Percentiles rank a stretch among this genome's conserved stretches.
These are phyloP conservation scores for Alligator mississippiensis DNA, from an alignment of 2,113 vertebrate genomes.

Conservation along the genomic window DNA sequence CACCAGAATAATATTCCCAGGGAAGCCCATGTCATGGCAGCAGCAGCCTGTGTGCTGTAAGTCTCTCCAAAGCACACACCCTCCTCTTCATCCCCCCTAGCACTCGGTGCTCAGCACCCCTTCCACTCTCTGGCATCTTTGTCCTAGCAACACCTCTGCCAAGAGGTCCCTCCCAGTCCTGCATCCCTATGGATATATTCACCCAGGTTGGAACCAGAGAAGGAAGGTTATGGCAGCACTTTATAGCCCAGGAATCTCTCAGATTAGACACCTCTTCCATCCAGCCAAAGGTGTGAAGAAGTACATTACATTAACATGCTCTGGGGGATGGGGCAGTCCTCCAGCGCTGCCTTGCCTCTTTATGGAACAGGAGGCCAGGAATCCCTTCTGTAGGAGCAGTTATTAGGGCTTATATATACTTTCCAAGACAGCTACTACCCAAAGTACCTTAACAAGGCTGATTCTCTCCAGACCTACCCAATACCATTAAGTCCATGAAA, in stretches of 20 bases:
- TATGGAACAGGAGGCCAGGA: background rate
- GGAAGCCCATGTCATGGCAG: too few species aligned
- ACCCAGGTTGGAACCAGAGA: background rate
- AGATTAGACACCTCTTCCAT: background rate
- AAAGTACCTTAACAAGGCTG: background rate
- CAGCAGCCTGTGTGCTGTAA: too few species aligned
- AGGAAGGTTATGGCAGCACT: background rate
- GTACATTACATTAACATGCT: background rate
- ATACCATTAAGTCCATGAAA: background rate
- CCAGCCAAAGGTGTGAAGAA: background rate
- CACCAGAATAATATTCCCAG: too few species aligned
- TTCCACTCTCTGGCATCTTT: too few species aligned
- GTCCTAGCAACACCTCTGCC: too few species aligned
- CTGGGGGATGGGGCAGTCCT: background rate
- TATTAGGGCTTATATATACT: background rate
- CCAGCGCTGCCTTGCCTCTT: background rate
- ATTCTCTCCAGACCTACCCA: background rate
- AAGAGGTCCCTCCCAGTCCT: too few species aligned
- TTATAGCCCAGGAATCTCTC: background rate
- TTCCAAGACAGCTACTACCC: background rate
- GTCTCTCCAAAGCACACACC: too few species aligned
- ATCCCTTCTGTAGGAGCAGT: background rate
- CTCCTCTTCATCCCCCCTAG: too few species aligned
- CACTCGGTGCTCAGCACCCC: too few species aligned
- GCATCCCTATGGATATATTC: too few species aligned